Conservation (phyloP, 1,140 invertebrate species). For the honey bee (Apis mellifera) region DNA sequence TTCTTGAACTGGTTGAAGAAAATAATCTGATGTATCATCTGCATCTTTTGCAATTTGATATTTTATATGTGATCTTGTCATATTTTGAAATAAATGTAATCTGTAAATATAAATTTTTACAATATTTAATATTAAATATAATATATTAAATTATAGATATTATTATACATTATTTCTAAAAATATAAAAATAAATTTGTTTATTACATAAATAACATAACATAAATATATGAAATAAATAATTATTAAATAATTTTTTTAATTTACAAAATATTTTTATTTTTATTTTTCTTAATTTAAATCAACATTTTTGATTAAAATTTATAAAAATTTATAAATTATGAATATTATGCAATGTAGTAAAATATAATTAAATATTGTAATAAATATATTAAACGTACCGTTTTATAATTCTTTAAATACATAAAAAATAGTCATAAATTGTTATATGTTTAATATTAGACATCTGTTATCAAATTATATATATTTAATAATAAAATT, state of each 20-base stretch:
- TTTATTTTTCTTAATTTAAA: not conserved
- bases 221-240: not conserved
- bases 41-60: constrained; percentile 78
- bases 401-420: not conserved
- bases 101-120: constrained; percentile 42
- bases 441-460: constrained; percentile 17
- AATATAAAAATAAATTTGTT: not conserved
- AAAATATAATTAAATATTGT: not conserved
- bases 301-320: not conserved
- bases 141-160: not conserved
- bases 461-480: constrained; percentile 17
- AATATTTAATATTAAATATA: not conserved
- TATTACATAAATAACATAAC: constrained; percentile 1
- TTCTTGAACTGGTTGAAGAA: constrained; percentile 71
- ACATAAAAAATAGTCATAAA: constrained; percentile 33
- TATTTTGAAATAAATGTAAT: constrained; percentile 62
- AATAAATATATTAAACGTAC: constrained; percentile 31
- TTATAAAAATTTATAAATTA: not conserved
- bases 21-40: constrained; percentile 75
- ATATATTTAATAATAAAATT: not conserved
- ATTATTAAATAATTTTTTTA: not conserved
- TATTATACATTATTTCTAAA: not conserved
- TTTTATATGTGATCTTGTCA: constrained; percentile 78
- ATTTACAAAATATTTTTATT: not conserved
- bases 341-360: not conserved